These are phyloP conservation scores for Raja brachyura DNA, from an alignment of 2,113 vertebrate genomes.

Conservation along the genomic window DNA sequence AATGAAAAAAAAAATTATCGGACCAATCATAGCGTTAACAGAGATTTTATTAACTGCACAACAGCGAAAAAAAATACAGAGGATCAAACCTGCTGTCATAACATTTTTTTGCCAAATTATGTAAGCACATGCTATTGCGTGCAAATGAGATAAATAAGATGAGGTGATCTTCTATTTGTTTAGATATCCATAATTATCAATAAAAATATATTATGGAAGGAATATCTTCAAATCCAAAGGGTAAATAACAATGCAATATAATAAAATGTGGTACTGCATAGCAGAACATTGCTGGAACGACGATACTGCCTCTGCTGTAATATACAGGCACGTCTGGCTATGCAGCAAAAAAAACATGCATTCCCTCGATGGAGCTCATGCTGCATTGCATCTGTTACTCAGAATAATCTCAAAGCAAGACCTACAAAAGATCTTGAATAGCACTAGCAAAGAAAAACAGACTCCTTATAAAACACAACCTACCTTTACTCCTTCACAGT, in stretches of 20 bases:
- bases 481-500: constrained; percentile 6
- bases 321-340: constrained; percentile 9
- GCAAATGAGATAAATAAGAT: background rate
- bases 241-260: background rate
- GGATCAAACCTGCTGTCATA: background rate
- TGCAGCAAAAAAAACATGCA: constrained; percentile 29
- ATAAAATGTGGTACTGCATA: background rate
- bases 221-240: background rate
- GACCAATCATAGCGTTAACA: background rate
- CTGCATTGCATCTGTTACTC: constrained; percentile 27
- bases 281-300: background rate
- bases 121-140: background rate
- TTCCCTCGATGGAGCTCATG: constrained; percentile 16
- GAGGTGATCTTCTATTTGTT: background rate
- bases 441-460: background rate
- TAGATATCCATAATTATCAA: background rate
- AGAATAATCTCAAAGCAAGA: constrained; percentile 23
- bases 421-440: background rate
- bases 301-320: background rate
- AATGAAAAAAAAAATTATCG: background rate
- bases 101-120: constrained; percentile 13
- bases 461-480: background rate
- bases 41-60: background rate
- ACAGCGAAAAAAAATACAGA: background rate
- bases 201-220: background rate